Evolutionary conservation across 2,113 vertebrate genomes (phyloP), one percentile per base, ranked within the genome.

Genomic region (Erpornis zantholeuca): DNA sequence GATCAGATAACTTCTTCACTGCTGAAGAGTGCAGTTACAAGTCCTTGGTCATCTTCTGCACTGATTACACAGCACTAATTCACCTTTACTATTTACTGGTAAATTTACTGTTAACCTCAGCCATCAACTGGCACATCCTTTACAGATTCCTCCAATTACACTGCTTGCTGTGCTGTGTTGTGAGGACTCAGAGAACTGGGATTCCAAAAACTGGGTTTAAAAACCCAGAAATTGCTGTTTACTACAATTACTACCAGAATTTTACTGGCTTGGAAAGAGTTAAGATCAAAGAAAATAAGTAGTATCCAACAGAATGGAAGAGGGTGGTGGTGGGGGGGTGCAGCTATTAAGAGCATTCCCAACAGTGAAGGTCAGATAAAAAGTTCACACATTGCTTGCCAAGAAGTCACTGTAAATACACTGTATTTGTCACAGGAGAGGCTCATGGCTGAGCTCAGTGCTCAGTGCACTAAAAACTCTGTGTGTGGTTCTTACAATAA

Each of bases 401-500:
- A 73, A 33, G 14, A 80, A 38, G 44, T 27, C 35, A 56, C 35
- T 60, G 57, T 25, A 36, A 49, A 17, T 12, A 49, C 27, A 2
- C 19, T 38, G 0, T 10, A 9, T 29, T 33, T 88, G 35, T 22
- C 76, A 71, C 17, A 68, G 60, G n/a, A 52, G 53, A 76, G n/a
- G 29, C 59, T 77, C 31, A 3, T 6, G 12, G 60, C 29, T 23
- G 28, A 87, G 15, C 5, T 28, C n/a, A 61, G 49, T 24, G 28
- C 72, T 29, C 33, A 28, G 11, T 16, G 65, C 29, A 10, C 50
- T 61, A 24, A 44, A 24, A 66, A 68, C 45, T 79, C 57, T 38
- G 4, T 1, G 4, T 1, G 6, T 45, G 11, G 6, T 15, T 76
- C 50, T 76, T 23, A 31, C 12, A 69, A 3, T 2, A 18, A 13